Base-by-base conservation (phyloP, 2,797 vertebrate species). In the Enteromius treurensis region DNA sequence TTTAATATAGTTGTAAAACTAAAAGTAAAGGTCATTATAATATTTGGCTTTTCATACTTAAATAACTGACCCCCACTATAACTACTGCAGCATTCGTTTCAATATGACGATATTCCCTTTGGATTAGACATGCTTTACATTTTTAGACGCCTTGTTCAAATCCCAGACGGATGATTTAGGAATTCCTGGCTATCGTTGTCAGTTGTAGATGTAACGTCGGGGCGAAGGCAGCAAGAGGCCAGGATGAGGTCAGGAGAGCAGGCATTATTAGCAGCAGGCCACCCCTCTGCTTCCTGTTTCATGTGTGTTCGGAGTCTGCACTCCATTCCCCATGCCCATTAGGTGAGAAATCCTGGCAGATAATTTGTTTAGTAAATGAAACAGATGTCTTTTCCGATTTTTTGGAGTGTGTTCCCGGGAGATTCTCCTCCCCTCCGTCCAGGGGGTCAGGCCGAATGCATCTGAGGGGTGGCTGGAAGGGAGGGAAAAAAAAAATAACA, bases 401-500 rank as follows among this genome's bases (percentile, higher is more conserved):
- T 86, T 84, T 88, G 85, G 76, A 83, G 87, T 85, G 81, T 49
- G 64, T 83, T 84, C 77, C 80, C 86, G 49, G 77, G 91, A 86
- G 86, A 90, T 90, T 80, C 21, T 86, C 81, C 84, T 90, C 89
- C 87, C 89, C 90, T 93, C 93, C 34, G 89, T 91, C 91, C 95
- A 90, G 92, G 91, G 93, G 96, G 96, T 97, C 95, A 96, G 94
- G 93, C 93, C 92, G 94, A 96, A 96, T 94, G 94, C 92, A 93
- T 96, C 95, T 93, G 92, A 94, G 95, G 94, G 95, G 93, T 95
- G 92, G 95, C 94, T 96, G 92, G 93, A 96, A 96, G 93, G 94
- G 34, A 76, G 71, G 45, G 23, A 34, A 96, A 96, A 92, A 92
- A 94, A 94, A 94, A 96, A 96, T 96, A 96, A 97, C 95, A 96